Evolutionary conservation across 1,140 invertebrate genomes (phyloP), one percentile per base, ranked within the genome.

Genomic region (Ceratitis capitata): DNA sequence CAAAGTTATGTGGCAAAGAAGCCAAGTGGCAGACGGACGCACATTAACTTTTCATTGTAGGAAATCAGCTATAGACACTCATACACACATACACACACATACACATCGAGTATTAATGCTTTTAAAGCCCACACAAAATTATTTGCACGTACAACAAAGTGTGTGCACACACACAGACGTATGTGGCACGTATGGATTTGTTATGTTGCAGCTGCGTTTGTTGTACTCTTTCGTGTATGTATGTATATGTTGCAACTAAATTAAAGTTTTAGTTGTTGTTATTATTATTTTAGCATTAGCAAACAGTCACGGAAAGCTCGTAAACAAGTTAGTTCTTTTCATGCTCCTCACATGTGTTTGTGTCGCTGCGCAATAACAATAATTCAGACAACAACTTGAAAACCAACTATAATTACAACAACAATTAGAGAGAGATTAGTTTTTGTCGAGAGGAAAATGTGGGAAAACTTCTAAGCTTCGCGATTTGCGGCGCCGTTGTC

Each of bases 31-130:
- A 45, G n/a, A 35, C 29, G 45, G 39, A 19, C 69, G 69, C 69
- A 78, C 69, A 78, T 78, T 78, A 78, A 45, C 39, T 78, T 78
- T 78, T 78, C 69, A 78, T 78, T 45, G 69, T 45, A 45, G 69
- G 39, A 78, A 78, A 78, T 78, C 39, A 78, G 32, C 69, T 47
- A 78, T 10, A 78, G 1, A 26, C 9, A 45, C 42, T 42, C 19
- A 29, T 19, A 39, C 4, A 32, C 32, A 69, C 61, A 56, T n/a
- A 14, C n/a, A 19, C 19, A 10, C 12, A 19, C 10, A n/a, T 5
- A 10, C 10, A 19, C 53, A n/a, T 56, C 19, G 53, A 56, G n/a
- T n/a, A n/a, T n/a, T n/a, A n/a, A n/a, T n/a, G n/a, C n/a, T n/a
- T n/a, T 19, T 56, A 56, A 56, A 23, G 19, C 51, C 51, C 51